Evolutionary conservation across 2,888 invertebrate species (phyloP).

Genomic region (Hetaerina titia): DNA sequence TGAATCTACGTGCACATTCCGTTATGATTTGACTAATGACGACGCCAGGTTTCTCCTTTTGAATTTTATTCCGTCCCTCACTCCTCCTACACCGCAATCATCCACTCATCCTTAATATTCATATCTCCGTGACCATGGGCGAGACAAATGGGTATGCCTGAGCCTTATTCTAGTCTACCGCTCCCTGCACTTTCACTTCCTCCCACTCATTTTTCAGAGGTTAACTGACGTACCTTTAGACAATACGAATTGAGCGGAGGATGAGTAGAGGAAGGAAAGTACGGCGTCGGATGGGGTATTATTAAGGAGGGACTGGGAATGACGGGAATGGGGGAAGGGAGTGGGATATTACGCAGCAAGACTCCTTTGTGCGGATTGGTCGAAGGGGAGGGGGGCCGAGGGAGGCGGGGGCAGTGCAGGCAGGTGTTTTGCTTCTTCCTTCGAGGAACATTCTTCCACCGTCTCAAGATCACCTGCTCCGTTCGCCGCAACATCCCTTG

Average conservation of each 20-base stretch:
- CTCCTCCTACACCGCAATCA: neutral
- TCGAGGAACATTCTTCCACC: neutral
- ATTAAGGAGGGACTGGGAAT: neutral
- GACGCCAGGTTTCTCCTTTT: neutral
- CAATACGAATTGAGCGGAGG: neutral
- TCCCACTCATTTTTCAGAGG: neutral
- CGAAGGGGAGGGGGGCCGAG: neutral
- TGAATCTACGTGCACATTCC: too few species aligned
- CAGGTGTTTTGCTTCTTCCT: neutral
- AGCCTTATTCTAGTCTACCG: neutral
- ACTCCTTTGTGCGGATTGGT: neutral
- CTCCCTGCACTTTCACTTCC: neutral
- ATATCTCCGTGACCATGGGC: neutral
- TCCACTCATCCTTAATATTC: neutral
- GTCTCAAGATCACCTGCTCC: slow-evolving; percentile 39
- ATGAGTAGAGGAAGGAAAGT: neutral
- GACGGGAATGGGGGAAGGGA: neutral
- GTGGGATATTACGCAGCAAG: neutral
- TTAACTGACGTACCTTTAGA: neutral
- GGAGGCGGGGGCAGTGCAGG: neutral
- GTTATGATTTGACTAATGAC: too few species aligned
- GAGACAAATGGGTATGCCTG: neutral
- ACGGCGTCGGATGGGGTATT: neutral
- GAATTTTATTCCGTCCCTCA: too few species aligned
- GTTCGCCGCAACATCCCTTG: neutral